Evolutionary conservation across 2,888 invertebrate genomes (phyloP).

Genomic region (Pristionchus japonicus): DNA sequence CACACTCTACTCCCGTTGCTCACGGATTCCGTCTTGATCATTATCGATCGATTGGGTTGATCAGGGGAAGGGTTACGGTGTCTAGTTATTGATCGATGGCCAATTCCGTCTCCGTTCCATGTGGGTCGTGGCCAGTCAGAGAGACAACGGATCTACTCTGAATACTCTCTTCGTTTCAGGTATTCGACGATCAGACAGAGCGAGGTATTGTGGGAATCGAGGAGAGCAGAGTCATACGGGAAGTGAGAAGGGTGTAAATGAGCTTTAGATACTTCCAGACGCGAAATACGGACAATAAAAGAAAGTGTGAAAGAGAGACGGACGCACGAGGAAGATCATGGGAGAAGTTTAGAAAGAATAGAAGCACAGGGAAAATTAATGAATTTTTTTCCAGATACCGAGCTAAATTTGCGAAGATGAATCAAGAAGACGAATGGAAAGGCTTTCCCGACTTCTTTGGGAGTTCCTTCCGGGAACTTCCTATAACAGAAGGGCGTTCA

Average conservation of each 20-base stretch:
- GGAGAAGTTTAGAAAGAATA: not conserved
- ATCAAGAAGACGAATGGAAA: not conserved
- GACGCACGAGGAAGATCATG: not conserved
- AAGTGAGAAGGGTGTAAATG: not conserved
- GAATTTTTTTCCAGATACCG: too few relatives aligned
- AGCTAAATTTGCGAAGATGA: too few relatives aligned
- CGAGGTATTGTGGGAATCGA: too few relatives aligned
- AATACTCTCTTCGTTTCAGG: too few relatives aligned
- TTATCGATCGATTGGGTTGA: conserved; percentile 38
- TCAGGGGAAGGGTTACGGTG: not conserved
- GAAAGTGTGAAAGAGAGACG: not conserved
- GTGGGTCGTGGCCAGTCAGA: not conserved
- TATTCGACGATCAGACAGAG: too few relatives aligned
- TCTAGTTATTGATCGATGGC: not conserved
- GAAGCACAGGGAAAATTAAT: too few relatives aligned
- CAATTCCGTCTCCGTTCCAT: not conserved
- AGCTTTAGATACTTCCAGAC: not conserved
- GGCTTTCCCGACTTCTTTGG: not conserved
- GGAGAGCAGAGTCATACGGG: not conserved
- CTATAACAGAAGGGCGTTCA: not conserved
- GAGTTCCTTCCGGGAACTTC: not conserved
- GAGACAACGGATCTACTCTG: not conserved
- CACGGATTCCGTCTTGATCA: conserved; percentile 44
- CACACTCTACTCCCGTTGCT: conserved; percentile 44
- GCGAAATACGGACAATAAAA: not conserved